Conservation (phyloP, 2,797 vertebrate species). For the Geotrypetes seraphini region DNA sequence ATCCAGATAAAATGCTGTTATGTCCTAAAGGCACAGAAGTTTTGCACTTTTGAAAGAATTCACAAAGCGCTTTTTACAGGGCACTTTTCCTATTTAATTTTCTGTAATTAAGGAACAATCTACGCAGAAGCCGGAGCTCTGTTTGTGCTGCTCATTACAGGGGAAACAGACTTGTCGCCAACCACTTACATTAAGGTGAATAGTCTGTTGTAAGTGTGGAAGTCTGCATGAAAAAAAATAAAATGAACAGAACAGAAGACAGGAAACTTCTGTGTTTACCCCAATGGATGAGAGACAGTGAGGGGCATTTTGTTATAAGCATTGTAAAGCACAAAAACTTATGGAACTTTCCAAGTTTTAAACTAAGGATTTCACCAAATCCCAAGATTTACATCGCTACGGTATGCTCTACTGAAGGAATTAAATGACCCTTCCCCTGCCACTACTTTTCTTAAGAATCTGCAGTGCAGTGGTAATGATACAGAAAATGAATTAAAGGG, state of each 20-base stretch:
- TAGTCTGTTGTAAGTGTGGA: neutral
- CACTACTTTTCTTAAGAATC: no score
- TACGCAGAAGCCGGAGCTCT: constrained; percentile 26
- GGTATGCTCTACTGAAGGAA: no score
- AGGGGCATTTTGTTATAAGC: constrained; percentile 3
- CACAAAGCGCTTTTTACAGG: neutral
- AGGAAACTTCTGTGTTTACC: neutral
- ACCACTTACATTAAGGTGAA: neutral
- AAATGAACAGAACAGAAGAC: neutral
- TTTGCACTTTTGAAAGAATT: constrained; percentile 20
- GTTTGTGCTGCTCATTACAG: constrained; percentile 1
- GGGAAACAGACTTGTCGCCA: neutral
- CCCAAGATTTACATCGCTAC: constrained; percentile 8
- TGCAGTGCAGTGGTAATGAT: no score
- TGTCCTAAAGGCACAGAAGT: constrained; percentile 23
- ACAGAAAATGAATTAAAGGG: no score
- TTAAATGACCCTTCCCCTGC: no score
- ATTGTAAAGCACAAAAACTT: constrained; percentile 8
- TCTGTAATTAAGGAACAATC: constrained; percentile 32
- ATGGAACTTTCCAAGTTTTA: neutral
- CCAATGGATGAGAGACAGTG: neutral
- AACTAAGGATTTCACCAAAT: constrained; percentile 2
- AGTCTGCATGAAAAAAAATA: neutral
- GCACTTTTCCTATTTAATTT: constrained; percentile 20
- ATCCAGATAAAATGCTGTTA: constrained; percentile 27